A percentile compares a stretch with the other conserved stretches of the same genome.
phyloP scores from a whole-genome alignment of 2,888 invertebrate genomes.

The Athalia rosae region DNA sequence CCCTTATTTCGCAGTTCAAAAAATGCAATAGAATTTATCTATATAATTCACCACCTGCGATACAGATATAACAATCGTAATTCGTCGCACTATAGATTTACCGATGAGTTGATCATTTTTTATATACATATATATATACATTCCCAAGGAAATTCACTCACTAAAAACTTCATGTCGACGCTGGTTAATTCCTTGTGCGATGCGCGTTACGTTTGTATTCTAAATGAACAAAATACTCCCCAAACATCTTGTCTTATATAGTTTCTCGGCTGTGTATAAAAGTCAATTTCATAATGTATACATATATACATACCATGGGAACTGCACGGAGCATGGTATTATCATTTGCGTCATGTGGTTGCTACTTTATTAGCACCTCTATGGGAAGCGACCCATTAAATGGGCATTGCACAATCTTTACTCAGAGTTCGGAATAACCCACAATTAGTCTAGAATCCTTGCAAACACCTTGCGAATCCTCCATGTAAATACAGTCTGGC shows the following conservation, averaged over 20 bases:
- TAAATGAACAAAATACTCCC: constrained; percentile 47
- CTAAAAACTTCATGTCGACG: constrained; percentile 55
- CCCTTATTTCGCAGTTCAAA: too few species aligned
- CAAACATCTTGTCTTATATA: constrained; percentile 56
- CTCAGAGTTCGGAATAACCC: too few species aligned
- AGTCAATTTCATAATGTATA: constrained; percentile 60
- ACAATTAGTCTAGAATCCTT: too few species aligned
- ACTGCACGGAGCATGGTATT: constrained; percentile 45
- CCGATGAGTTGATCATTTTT: too few species aligned
- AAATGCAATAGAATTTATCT: too few species aligned
- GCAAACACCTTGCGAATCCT: neutral
- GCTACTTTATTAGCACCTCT: constrained; percentile 27
- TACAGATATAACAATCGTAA: neutral
- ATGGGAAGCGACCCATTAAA: constrained; percentile 35
- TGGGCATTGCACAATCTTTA: neutral
- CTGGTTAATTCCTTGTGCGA: constrained; percentile 2
- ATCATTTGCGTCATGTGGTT: constrained; percentile 29
- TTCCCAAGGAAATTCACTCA: constrained; percentile 53
- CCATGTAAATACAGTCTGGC: too few species aligned
- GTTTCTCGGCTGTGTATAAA: constrained; percentile 9
- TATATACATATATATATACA: neutral
- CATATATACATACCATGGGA: constrained; percentile 59
- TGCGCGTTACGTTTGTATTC: neutral
- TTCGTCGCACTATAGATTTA: neutral
- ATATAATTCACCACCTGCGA: neutral